Base-by-base conservation (phyloP, 2,113 vertebrate species). In the Quiscalus mexicanus region DNA sequence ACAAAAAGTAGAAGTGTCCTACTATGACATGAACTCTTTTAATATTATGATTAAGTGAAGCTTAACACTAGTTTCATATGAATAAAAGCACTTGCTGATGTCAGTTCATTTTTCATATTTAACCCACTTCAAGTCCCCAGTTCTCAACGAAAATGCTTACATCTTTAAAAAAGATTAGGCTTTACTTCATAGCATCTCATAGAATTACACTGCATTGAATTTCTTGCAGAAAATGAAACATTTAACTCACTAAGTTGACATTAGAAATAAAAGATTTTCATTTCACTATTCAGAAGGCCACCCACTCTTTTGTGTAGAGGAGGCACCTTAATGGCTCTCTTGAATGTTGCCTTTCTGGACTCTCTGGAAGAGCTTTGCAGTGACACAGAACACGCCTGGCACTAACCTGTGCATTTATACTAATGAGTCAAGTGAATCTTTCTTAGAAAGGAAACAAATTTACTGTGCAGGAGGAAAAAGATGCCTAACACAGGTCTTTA, bases 61-160 rank as follows among this genome's bases (percentile, higher is more conserved):
- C 12, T 96, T 78, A 75, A 75, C 44, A 47, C 88, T 70, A 70
- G 47, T 94, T 92, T 94, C 41, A 89, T 84, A 56, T 84, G 15
- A 84, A 92, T 94, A 87, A 78, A 96, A 89, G 33, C 25, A 58
- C 64, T 93, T 81, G 49, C 37, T 84, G 37, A 64, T 94, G 56
- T 84, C 75, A 93, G 83, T 70, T 81, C 52, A 78, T 86, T 87
- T 64, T 63, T 96, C 90, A n/a, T 90, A 92, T 92, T 95, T 96
- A 79, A 77, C 56, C 12, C 18, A 78, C 22, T 86, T 89, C 42
- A 68, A 53, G 28, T 89, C 21, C 39, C 35, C 19, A 12, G 24
- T 63, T 93, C 68, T 84, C 41, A 68, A 4, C 0, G 1, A 90
- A 94, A 94, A 71, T 53, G 25, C 58, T 87, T 65, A 23, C 25